These are phyloP conservation scores for Fringilla coelebs DNA, from an alignment of 2,797 vertebrate genomes.

Conservation along the genomic window DNA sequence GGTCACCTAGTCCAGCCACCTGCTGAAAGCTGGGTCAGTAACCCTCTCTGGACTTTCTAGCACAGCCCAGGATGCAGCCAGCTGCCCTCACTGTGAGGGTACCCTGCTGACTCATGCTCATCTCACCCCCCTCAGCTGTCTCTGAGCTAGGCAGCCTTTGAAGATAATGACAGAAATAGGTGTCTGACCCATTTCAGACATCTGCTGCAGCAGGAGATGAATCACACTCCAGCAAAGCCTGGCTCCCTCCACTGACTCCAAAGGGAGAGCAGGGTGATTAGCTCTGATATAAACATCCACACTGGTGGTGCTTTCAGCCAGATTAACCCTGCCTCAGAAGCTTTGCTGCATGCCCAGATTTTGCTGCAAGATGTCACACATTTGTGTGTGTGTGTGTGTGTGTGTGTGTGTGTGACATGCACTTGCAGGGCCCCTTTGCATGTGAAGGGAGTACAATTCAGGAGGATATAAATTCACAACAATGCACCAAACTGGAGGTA, in stretches of 20 bases:
- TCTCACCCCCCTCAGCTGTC: not conserved
- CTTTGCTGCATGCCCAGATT: not conserved
- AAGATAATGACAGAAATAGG: slow-evolving; percentile 1
- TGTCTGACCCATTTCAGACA: slow-evolving; percentile 13
- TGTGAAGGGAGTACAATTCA: not conserved
- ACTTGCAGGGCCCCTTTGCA: not conserved
- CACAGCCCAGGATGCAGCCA: not conserved
- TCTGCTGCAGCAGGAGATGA: not conserved
- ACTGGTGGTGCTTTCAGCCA: not conserved
- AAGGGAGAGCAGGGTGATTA: not conserved
- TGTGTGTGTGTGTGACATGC: not conserved
- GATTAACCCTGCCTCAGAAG: not conserved
- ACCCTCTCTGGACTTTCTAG: not conserved
- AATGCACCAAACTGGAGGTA: not conserved
- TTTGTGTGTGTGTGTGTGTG: not conserved
- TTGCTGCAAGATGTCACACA: not conserved
- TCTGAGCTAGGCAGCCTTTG: not conserved
- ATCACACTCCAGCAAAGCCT: not conserved
- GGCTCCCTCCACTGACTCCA: not conserved
- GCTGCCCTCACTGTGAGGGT: not conserved
- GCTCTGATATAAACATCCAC: not conserved
- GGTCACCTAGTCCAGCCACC: not conserved
- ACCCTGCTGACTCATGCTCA: not conserved
- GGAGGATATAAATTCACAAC: not conserved
- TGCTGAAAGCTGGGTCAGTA: not conserved